Conservation (phyloP, 2,888 invertebrate species). For the Actias luna region DNA sequence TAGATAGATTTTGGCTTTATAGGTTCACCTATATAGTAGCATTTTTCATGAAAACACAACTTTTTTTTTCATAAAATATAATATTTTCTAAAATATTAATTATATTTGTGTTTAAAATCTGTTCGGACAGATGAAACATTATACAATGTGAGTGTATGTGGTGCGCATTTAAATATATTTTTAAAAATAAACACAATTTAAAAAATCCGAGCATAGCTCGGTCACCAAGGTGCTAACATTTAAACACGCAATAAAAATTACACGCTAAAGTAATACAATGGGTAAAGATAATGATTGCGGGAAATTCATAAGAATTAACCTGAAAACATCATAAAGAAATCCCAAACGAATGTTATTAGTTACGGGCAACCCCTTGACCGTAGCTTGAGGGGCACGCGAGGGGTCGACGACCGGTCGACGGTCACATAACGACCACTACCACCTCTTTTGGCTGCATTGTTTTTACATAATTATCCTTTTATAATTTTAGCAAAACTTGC, state of each 20-base stretch:
- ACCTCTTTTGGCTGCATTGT: background rate
- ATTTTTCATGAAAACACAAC: too few species aligned
- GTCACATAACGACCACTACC: slow-evolving; percentile 12
- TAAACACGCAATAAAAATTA: background rate
- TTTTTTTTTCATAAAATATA: too few species aligned
- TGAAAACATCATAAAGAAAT: background rate
- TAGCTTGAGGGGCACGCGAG: slow-evolving; percentile 21
- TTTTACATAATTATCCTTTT: background rate
- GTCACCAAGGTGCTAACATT: too few species aligned
- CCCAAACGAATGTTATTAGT: background rate
- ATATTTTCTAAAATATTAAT: too few species aligned
- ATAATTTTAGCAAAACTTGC: background rate
- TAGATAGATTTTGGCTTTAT: too few species aligned
- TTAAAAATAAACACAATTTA: too few species aligned
- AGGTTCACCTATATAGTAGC: too few species aligned
- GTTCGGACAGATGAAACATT: too few species aligned
- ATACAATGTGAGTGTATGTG: too few species aligned
- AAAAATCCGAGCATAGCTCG: too few species aligned
- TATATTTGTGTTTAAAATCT: too few species aligned
- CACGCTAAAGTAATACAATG: background rate
- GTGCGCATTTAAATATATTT: too few species aligned
- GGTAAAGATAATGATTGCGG: background rate
- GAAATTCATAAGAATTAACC: slow-evolving; percentile 1
- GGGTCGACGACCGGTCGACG: slow-evolving; percentile 21
- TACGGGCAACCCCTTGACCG: slow-evolving; percentile 22